Evolutionary conservation across 2,797 vertebrate species (phyloP), one percentile per base, ranked within the genome.

Genomic region (Corythornis leucogaster): DNA sequence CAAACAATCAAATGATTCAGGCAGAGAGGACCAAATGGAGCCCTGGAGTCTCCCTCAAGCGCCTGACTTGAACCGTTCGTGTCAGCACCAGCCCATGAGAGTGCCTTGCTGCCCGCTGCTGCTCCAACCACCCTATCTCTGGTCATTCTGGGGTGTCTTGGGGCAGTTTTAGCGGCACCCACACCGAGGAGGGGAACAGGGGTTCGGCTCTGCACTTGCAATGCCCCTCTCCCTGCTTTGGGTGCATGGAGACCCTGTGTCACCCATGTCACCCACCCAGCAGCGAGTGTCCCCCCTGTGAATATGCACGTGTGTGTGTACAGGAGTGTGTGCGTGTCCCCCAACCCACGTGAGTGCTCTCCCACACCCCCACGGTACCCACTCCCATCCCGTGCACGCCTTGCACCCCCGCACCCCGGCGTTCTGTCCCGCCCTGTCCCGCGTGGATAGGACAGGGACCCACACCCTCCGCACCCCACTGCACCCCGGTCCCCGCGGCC

Each of bases 171-270:
- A 22, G 78, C 0, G 14, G 18, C 33, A 22, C 69, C 25, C 24
- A 3, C 14, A 3, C 5, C 5, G 6, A 48, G 20, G 9, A 51
- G 53, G 12, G 42, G 25, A 66, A 15, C 0, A 0, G 20, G 51
- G 53, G 3, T 2, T 40, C 1, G 0, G 40, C 40, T 81, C 28
- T 11, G 66, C 3, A 31, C 57, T 2, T 4, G 31, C 38, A 14
- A 12, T 0, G 21, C 20, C 48, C 12, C 4, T 0, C 31, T 61
- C 35, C 48, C 33, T 2, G 25, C 45, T n/a, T 3, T 2, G 90
- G 48, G 30, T 12, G 70, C 19, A 1, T 1, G 3, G 42, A 69
- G 14, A 73, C 11, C 17, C 33, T 0, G 58, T 1, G 31, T 2
- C 87, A 75, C 61, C 84, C 20, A 0, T 2, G 67, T 30, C 85